Evolutionary conservation across 92 coral and sea anemone species (phyloP).

Genomic region (Blastomussa wellsi): DNA sequence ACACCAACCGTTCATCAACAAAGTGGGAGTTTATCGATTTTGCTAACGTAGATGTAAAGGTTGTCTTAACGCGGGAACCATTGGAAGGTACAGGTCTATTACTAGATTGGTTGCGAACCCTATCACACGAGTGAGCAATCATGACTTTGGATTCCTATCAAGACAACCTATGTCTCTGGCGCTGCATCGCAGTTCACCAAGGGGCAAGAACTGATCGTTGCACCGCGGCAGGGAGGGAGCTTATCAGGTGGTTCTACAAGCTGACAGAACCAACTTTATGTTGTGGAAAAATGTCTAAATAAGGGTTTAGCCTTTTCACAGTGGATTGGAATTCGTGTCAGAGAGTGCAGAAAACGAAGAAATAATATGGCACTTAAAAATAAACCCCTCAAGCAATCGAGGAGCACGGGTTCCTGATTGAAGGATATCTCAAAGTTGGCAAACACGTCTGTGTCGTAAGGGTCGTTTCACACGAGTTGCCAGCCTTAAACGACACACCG

Average conservation of each 20-base stretch:
- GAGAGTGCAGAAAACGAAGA: neutral
- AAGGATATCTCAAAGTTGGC: neutral
- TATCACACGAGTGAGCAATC: neutral
- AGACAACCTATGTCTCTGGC: conserved; percentile 16
- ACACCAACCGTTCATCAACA: too few species aligned
- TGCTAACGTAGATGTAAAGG: too few species aligned
- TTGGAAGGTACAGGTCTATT: too few species aligned
- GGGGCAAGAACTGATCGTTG: too few species aligned
- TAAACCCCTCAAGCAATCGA: neutral
- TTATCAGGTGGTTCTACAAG: too few species aligned
- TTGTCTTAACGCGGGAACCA: neutral
- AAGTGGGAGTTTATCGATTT: too few species aligned
- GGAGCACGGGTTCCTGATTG: neutral
- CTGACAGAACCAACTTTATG: neutral
- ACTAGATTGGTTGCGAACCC: too few species aligned
- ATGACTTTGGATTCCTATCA: neutral
- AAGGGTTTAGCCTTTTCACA: too few species aligned
- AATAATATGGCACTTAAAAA: neutral
- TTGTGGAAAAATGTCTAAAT: neutral
- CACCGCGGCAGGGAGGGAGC: too few species aligned
- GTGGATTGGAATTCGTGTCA: neutral
- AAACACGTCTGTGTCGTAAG: too few species aligned
- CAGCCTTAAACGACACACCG: too few species aligned
- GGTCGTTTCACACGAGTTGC: too few species aligned
- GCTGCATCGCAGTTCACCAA: neutral